Conservation (phyloP, 2,113 vertebrate genomes). For the Gnathonemus longibarbis region DNA sequence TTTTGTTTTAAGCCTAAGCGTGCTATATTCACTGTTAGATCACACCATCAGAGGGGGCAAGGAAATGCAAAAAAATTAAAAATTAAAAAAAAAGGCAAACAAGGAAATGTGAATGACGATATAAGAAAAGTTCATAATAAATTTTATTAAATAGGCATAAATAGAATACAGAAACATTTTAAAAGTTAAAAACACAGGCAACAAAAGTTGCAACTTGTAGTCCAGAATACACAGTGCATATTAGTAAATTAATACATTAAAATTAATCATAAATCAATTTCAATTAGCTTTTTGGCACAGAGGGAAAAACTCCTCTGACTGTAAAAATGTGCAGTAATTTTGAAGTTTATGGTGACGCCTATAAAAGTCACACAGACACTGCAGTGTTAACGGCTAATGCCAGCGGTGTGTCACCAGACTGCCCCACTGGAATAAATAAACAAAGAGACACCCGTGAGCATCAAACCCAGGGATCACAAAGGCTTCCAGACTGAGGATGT, state of each 20-base stretch:
- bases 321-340: neutral
- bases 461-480: neutral
- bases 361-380: neutral
- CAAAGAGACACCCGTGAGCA: neutral
- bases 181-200: neutral
- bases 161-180: neutral
- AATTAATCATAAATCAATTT: neutral
- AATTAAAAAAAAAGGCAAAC: neutral
- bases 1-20: neutral
- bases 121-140: neutral
- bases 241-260: conserved; percentile 5
- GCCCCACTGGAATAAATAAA: neutral
- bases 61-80: neutral
- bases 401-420: neutral
- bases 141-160: conserved; percentile 9
- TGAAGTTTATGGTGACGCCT: neutral
- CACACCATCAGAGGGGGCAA: neutral
- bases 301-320: neutral
- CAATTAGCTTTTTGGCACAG: neutral
- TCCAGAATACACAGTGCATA: neutral
- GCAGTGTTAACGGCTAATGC: neutral
- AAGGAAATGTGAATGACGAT: neutral
- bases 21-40: neutral
- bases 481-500: neutral
- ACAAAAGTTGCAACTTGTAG: neutral